Conservation (phyloP, 2,888 invertebrate genomes). For the Nowickia ferox region DNA sequence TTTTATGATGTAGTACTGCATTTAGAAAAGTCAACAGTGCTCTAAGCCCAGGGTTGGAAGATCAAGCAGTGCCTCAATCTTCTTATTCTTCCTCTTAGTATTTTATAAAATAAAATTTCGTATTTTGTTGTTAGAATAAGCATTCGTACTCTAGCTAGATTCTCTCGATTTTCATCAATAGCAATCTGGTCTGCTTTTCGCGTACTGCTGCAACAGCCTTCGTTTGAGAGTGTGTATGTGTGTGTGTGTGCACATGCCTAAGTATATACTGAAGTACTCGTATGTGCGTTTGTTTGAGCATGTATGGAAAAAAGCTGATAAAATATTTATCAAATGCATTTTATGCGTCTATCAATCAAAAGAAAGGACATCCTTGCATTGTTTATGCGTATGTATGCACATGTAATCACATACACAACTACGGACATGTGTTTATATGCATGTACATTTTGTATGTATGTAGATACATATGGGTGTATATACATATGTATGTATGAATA, state of each 20-base stretch:
- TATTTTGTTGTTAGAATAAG: too few species aligned
- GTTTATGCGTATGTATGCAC: background rate
- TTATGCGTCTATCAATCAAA: conserved; percentile 71
- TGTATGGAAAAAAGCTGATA: conserved; percentile 56
- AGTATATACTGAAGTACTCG: conserved; percentile 10
- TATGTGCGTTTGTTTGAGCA: conserved; percentile 12
- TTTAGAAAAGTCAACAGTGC: too few species aligned
- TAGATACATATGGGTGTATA: background rate
- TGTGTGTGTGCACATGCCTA: background rate
- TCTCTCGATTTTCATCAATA: too few species aligned
- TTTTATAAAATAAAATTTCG: too few species aligned
- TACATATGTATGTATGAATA: background rate
- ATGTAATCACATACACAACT: background rate
- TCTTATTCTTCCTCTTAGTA: too few species aligned
- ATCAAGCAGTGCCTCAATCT: too few species aligned
- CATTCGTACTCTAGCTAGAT: too few species aligned
- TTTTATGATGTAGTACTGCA: too few species aligned
- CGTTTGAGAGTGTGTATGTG: background rate
- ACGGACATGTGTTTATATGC: too few species aligned
- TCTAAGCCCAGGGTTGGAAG: too few species aligned
- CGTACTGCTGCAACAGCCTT: background rate
- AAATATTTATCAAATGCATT: conserved; percentile 71
- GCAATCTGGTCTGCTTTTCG: too few species aligned
- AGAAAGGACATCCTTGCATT: conserved; percentile 64
- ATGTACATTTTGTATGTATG: background rate